Conservation (phyloP, 1,140 invertebrate genomes). For the Ladona fulva region DNA sequence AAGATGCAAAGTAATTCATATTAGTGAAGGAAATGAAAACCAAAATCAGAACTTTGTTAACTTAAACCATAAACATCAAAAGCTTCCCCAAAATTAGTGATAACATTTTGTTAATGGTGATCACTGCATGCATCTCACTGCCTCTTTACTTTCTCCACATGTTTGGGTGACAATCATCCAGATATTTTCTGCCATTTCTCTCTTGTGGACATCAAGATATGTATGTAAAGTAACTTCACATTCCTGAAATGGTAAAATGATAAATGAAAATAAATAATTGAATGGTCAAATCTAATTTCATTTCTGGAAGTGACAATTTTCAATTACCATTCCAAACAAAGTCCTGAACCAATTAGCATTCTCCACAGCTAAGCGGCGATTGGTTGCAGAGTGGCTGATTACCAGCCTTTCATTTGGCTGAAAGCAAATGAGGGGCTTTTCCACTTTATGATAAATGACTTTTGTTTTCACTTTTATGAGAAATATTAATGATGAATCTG, state of each 20-base stretch:
- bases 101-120: no score
- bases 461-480: no score
- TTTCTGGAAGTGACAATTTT: neutral
- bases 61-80: no score
- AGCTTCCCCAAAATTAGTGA: no score
- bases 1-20: no score
- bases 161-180: neutral
- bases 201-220: neutral
- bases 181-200: neutral
- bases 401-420: neutral
- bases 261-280: neutral
- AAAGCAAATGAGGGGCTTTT: no score
- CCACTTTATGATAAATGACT: no score
- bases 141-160: neutral
- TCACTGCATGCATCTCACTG: no score
- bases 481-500: no score
- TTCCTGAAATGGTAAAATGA: neutral
- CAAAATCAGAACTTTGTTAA: no score
- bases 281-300: no score
- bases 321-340: neutral
- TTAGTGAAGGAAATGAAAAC: no score
- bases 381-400: neutral
- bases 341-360: neutral
- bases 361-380: neutral
- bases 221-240: neutral